These are phyloP conservation scores for Umimayanthus kanabou DNA, from an alignment of 92 coral and sea anemone species.

Conservation along the genomic window DNA sequence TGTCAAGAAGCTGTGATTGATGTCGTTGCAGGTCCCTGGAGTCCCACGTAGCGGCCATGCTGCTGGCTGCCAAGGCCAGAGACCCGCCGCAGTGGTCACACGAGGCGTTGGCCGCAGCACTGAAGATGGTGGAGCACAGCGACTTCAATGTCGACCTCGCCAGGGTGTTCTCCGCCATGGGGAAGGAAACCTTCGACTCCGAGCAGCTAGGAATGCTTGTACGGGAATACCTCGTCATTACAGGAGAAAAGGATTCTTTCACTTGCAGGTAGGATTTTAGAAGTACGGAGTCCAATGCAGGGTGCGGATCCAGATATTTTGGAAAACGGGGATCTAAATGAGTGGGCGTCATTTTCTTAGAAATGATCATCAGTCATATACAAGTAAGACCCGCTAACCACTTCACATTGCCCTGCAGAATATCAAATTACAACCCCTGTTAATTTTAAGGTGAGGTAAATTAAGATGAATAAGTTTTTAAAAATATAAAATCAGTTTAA, in stretches of 20 bases:
- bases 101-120: constrained; percentile 74
- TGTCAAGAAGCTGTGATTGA: too few species aligned
- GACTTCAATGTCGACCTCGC: constrained; percentile 87
- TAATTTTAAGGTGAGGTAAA: too few species aligned
- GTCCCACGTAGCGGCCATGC: constrained; percentile 68
- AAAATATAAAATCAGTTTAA: too few species aligned
- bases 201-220: constrained; percentile 79
- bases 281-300: background rate
- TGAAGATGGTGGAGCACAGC: constrained; percentile 80
- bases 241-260: constrained; percentile 88
- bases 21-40: constrained; percentile 52
- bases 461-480: background rate
- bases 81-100: constrained; percentile 73
- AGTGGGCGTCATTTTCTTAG: too few species aligned
- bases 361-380: too few species aligned
- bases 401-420: too few species aligned
- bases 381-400: too few species aligned
- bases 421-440: too few species aligned
- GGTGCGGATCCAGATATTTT: background rate
- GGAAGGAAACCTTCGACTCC: constrained; percentile 77
- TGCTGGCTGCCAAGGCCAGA: constrained; percentile 64
- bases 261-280: constrained; percentile 41
- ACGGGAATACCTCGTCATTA: constrained; percentile 76
- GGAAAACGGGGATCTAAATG: background rate
- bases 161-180: constrained; percentile 81